These are phyloP conservation scores for Palythoa caribaeorum DNA, from an alignment of 92 coral and sea anemone species.

Conservation along the genomic window DNA sequence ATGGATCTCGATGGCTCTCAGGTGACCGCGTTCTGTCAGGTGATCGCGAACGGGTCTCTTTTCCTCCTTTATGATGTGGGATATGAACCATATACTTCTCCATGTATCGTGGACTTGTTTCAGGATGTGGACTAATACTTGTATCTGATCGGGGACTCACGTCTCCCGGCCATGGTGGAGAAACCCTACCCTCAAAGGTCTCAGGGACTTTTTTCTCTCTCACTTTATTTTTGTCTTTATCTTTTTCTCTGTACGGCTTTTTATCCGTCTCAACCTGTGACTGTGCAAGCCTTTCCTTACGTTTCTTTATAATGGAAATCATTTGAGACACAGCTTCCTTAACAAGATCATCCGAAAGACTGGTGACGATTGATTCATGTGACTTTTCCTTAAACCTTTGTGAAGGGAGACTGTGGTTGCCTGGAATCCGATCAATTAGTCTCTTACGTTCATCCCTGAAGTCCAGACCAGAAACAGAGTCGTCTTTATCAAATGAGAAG, in stretches of 20 bases:
- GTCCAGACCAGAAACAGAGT: conserved; percentile 66
- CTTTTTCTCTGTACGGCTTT: conserved; percentile 30
- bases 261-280: conserved; percentile 30
- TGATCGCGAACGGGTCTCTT: conserved; percentile 76
- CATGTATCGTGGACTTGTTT: conserved; percentile 49
- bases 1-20: conserved; percentile 57
- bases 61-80: conserved; percentile 52
- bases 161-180: conserved; percentile 44
- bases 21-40: conserved; percentile 77
- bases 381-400: conserved; percentile 3
- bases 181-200: conserved; percentile 24
- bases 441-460: conserved; percentile 33
- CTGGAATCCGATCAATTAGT: conserved; percentile 24
- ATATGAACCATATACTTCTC: conserved; percentile 47
- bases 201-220: conserved; percentile 8
- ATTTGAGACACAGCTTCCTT: conserved; percentile 93
- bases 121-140: conserved; percentile 45
- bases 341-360: conserved; percentile 80
- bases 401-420: conserved; percentile 42
- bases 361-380: conserved; percentile 53
- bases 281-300: conserved; percentile 61
- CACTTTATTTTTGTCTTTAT: conserved; percentile 27
- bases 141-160: conserved; percentile 47
- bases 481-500: conserved; percentile 38
- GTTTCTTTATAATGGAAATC: conserved; percentile 80